phyloP scores from a whole-genome alignment of 1,140 invertebrate genomes.

The Sycophaga agraensis region DNA sequence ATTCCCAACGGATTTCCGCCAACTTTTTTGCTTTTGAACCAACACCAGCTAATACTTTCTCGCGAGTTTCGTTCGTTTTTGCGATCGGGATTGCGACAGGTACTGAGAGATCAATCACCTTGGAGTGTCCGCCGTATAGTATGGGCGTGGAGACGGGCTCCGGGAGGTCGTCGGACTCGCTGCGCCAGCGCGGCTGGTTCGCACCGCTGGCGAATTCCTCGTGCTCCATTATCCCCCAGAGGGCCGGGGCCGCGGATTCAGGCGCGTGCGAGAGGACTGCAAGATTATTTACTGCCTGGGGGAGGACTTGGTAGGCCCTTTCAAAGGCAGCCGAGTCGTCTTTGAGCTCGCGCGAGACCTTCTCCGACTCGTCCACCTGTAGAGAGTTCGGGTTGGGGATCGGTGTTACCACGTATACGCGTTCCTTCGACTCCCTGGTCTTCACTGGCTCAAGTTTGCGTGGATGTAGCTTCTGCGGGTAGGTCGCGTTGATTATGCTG shows the following conservation, averaged over 20 bases:
- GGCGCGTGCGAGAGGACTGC: conserved; percentile 49
- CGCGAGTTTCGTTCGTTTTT: too few relatives aligned
- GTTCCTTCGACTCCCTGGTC: neutral
- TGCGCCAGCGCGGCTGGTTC: conserved; percentile 21
- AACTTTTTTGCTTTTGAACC: too few relatives aligned
- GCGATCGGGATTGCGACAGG: too few relatives aligned
- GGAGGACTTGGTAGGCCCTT: conserved; percentile 52
- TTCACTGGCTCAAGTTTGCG: too few relatives aligned
- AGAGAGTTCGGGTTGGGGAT: conserved; percentile 20
- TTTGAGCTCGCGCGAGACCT: conserved; percentile 10
- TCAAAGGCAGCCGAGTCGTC: conserved; percentile 40
- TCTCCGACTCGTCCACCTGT: neutral
- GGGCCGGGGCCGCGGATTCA: conserved; percentile 43
- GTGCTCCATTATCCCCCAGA: conserved; percentile 56
- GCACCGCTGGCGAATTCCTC: conserved; percentile 41
- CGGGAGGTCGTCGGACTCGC: conserved; percentile 21
- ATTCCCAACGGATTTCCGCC: too few relatives aligned
- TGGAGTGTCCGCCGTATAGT: conserved; percentile 49
- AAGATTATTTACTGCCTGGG: conserved; percentile 54
- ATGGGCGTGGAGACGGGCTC: conserved; percentile 15
- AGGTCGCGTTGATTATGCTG: conserved; percentile 17
- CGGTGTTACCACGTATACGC: conserved; percentile 24
- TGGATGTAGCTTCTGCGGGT: conserved; percentile 19
- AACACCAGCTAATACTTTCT: too few relatives aligned
- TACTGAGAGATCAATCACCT: conserved; percentile 34